Percentiles rank a stretch among this genome's conserved stretches.
Conservation (phyloP, 2,797 vertebrate species). For the Dallia pectoralis region DNA sequence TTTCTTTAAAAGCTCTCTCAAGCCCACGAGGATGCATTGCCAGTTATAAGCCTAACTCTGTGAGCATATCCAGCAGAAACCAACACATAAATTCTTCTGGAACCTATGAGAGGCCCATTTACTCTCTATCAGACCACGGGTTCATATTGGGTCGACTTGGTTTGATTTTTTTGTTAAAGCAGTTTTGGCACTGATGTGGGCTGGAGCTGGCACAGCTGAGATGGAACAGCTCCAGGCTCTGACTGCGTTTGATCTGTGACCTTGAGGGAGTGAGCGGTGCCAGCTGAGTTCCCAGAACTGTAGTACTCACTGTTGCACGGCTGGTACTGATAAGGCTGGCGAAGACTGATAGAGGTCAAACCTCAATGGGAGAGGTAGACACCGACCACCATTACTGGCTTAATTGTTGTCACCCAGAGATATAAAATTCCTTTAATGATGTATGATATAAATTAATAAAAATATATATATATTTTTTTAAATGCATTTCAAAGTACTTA, state of each 20-base stretch:
- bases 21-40: neutral
- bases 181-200: slow-evolving; percentile 17
- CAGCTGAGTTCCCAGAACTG: slow-evolving; percentile 28
- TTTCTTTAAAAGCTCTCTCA: neutral
- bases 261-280: slow-evolving; percentile 22
- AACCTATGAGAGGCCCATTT: slow-evolving; percentile 10
- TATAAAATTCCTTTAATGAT: neutral
- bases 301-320: slow-evolving; percentile 15
- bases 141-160: neutral
- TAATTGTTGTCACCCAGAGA: slow-evolving; percentile 21
- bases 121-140: slow-evolving; percentile 13
- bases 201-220: slow-evolving; percentile 15
- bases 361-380: neutral
- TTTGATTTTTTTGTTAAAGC: slow-evolving; percentile 9
- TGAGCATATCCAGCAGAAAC: neutral
- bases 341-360: slow-evolving; percentile 4
- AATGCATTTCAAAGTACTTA: too few relatives aligned
- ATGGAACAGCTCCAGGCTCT: slow-evolving; percentile 26
- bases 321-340: slow-evolving; percentile 16
- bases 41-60: slow-evolving; percentile 5
- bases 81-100: neutral
- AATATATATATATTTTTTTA: neutral
- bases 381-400: neutral
- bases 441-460: neutral
- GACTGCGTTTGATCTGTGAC: slow-evolving; percentile 34